phyloP scores from a whole-genome alignment of 1,140 invertebrate genomes.

The Aphelenchoides fujianensis region DNA sequence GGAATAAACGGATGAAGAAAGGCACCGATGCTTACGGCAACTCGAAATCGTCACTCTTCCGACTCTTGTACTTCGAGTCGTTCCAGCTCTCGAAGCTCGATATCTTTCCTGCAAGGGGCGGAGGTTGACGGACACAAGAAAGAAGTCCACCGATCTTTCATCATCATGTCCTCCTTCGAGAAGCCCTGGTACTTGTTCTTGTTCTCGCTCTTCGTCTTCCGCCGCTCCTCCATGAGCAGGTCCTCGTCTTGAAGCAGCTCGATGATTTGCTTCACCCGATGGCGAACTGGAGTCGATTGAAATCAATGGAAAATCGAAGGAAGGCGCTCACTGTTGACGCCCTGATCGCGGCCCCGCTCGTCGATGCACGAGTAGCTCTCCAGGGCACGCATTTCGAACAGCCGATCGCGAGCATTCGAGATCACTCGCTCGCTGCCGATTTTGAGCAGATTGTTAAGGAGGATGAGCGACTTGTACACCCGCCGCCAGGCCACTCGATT shows the following conservation, averaged over 20 bases:
- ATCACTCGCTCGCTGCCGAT: conserved; percentile 98
- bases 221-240: conserved; percentile 86
- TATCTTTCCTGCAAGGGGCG: conserved; percentile 36
- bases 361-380: conserved; percentile 96
- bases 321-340: conserved; percentile 73
- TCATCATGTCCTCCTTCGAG: conserved; percentile 43
- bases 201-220: conserved; percentile 78
- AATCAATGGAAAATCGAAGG: neutral
- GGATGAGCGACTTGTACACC: conserved; percentile 76
- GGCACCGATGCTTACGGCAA: conserved; percentile 6
- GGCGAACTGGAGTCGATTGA: conserved; percentile 66
- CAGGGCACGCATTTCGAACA: conserved; percentile 87
- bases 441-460: conserved; percentile 68
- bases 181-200: conserved; percentile 57
- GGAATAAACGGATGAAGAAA: neutral
- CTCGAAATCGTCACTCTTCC: conserved; percentile 4
- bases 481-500: conserved; percentile 92
- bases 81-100: conserved; percentile 41
- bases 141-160: no score
- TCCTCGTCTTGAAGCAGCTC: conserved; percentile 98
- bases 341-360: conserved; percentile 94
- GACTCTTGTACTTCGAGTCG: conserved; percentile 25
- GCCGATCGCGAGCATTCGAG: conserved; percentile 85
- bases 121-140: neutral
- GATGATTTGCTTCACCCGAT: conserved; percentile 86